These are phyloP conservation scores for Tachysurus fulvidraco DNA, from an alignment of 2,113 vertebrate genomes.

Conservation along the genomic window DNA sequence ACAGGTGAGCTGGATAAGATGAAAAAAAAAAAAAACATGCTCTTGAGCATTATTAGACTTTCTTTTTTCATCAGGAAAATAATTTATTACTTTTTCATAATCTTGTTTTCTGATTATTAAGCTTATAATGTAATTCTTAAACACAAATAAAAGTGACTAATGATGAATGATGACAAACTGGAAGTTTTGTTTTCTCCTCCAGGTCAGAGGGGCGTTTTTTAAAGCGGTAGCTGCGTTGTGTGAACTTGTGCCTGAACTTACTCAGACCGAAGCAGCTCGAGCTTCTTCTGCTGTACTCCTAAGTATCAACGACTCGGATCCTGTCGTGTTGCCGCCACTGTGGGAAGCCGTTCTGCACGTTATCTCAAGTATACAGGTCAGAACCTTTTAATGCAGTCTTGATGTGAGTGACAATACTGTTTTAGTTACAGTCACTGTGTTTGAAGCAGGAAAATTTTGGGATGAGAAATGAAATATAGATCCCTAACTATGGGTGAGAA, in stretches of 20 bases:
- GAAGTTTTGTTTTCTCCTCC: constrained; percentile 4
- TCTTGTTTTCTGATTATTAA: not conserved
- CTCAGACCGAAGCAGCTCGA: constrained; percentile 80
- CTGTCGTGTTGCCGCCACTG: constrained; percentile 85
- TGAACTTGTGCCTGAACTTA: constrained; percentile 76
- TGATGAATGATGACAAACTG: not conserved
- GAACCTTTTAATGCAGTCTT: not conserved
- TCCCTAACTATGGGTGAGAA: not conserved
- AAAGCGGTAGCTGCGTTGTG: constrained; percentile 86
- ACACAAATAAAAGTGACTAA: not conserved
- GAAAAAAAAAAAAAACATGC: not conserved
- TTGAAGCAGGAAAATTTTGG: not conserved
- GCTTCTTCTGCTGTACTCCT: constrained; percentile 86
- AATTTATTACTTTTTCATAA: not conserved
- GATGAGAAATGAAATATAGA: not conserved
- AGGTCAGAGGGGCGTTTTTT: constrained; percentile 94
- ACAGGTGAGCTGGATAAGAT: constrained; percentile 76
- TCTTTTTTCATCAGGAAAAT: not conserved
- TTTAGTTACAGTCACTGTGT: not conserved
- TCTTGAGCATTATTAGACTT: not conserved
- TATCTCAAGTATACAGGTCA: constrained; percentile 82
- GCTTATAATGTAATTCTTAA: not conserved
- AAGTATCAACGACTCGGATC: constrained; percentile 90
- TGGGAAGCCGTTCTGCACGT: constrained; percentile 92
- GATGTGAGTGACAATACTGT: not conserved